Conservation (phyloP, 1,140 invertebrate species). For the Lasioglossum baleicum region DNA sequence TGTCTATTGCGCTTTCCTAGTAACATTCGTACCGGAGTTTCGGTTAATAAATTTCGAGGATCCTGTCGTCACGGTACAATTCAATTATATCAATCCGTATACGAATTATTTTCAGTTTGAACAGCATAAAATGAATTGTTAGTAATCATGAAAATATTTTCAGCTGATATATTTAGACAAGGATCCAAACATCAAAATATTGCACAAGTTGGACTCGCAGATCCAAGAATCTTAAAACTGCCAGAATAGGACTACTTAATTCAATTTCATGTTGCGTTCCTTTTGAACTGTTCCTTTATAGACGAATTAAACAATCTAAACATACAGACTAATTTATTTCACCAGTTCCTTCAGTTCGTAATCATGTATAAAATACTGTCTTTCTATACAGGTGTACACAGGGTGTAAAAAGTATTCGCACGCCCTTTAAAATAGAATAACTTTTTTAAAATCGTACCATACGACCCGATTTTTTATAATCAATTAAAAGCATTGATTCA, state of each 20-base stretch:
- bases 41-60: slow-evolving; percentile 75
- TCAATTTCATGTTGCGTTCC: slow-evolving; percentile 5
- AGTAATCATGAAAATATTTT: slow-evolving; percentile 24
- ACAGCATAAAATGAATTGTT: neutral
- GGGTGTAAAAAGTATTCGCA: no score
- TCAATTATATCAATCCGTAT: no score
- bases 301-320: neutral
- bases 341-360: neutral
- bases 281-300: neutral
- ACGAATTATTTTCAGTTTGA: no score
- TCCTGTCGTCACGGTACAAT: slow-evolving; percentile 67
- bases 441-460: no score
- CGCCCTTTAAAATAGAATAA: no score
- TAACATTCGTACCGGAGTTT: slow-evolving; percentile 82
- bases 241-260: neutral
- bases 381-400: neutral
- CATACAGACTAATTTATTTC: neutral
- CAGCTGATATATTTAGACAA: slow-evolving; percentile 62
- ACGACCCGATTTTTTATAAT: no score
- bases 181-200: neutral
- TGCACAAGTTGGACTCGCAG: slow-evolving; percentile 15
- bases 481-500: no score
- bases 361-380: neutral
- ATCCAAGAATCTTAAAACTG: neutral
- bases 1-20: slow-evolving; percentile 80